These are phyloP conservation scores for Apodemia mormo DNA, from an alignment of 2,888 invertebrate species.

Conservation along the genomic window DNA sequence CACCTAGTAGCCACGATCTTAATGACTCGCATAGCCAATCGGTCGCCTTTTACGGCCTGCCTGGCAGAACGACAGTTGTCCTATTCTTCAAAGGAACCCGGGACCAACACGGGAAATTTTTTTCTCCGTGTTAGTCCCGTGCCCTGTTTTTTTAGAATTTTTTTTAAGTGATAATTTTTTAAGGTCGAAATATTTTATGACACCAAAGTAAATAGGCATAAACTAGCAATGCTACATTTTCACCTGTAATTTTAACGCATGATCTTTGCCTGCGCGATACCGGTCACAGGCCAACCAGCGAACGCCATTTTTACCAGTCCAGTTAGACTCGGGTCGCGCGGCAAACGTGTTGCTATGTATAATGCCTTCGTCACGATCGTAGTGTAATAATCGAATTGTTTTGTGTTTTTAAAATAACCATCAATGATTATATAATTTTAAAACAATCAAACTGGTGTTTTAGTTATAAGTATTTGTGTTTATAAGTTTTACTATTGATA, in stretches of 20 bases:
- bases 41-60: no score
- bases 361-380: conserved; percentile 34
- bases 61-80: no score
- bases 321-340: conserved; percentile 51
- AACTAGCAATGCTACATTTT: conserved; percentile 7
- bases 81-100: no score
- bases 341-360: conserved; percentile 45
- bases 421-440: conserved; percentile 20
- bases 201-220: conserved; percentile 25
- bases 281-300: conserved; percentile 39
- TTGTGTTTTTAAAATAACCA: conserved; percentile 22
- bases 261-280: conserved; percentile 57
- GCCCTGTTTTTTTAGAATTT: background rate
- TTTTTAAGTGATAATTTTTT: background rate
- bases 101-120: no score
- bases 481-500: background rate
- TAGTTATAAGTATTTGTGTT: background rate
- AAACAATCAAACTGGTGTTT: background rate
- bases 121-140: no score
- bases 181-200: background rate
- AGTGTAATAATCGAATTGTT: conserved; percentile 26
- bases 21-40: no score
- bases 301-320: conserved; percentile 69
- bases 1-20: no score
- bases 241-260: conserved; percentile 52